phyloP scores from a whole-genome alignment of 2,888 invertebrate genomes.

The Monochamus alternatus region DNA sequence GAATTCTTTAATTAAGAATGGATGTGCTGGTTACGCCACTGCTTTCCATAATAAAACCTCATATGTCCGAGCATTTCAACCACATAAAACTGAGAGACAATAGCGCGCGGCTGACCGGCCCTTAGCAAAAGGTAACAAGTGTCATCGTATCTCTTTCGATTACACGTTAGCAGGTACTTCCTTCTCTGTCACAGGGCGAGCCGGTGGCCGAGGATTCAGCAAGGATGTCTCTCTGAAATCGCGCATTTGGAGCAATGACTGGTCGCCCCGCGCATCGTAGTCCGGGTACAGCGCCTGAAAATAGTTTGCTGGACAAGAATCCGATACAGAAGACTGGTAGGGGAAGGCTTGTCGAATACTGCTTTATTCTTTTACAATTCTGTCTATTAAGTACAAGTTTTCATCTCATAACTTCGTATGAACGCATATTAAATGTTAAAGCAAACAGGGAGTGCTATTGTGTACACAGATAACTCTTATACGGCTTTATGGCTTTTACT shows the following conservation, averaged over 20 bases:
- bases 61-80: constrained; percentile 55
- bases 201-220: constrained; percentile 57
- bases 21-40: background rate
- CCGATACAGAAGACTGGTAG: too few relatives aligned
- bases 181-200: constrained; percentile 55
- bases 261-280: constrained; percentile 20
- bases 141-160: constrained; percentile 52
- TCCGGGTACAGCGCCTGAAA: constrained; percentile 7
- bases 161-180: constrained; percentile 54
- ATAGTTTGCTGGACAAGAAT: background rate
- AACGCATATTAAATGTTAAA: too few relatives aligned
- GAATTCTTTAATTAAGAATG: too few relatives aligned
- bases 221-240: constrained; percentile 57
- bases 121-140: constrained; percentile 62
- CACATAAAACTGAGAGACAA: constrained; percentile 66
- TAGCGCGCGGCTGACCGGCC: constrained; percentile 63
- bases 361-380: too few relatives aligned
- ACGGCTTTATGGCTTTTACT: too few relatives aligned
- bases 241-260: constrained; percentile 52
- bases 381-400: too few relatives aligned
- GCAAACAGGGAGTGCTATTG: too few relatives aligned
- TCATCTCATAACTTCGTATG: too few relatives aligned
- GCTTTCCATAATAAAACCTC: constrained; percentile 6
- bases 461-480: too few relatives aligned
- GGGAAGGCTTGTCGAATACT: too few relatives aligned